These are phyloP conservation scores for Hydrolagus colliei DNA, from an alignment of 2,797 vertebrate species.

Conservation along the genomic window DNA sequence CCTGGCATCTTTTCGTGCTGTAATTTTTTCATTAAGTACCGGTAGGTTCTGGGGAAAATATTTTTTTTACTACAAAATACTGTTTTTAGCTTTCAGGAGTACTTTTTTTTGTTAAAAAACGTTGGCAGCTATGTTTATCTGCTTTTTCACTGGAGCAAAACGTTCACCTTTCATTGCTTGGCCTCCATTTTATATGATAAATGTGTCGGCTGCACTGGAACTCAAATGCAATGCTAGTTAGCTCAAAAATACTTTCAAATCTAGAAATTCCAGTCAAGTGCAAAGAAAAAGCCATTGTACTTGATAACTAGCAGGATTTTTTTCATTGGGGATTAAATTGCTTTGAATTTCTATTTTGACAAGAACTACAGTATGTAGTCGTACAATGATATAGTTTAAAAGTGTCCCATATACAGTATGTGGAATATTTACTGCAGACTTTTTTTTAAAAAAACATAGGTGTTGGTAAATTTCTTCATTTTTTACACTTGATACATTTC, in stretches of 20 bases:
- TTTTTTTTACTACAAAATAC: too few relatives aligned
- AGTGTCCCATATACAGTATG: neutral
- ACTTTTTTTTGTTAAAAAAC: too few relatives aligned
- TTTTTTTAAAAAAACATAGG: neutral
- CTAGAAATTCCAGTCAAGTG: neutral
- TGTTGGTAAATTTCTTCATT: too few relatives aligned
- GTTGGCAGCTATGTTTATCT: neutral
- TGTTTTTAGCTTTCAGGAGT: too few relatives aligned
- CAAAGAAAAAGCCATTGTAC: neutral
- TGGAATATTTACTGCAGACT: neutral
- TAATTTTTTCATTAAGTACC: too few relatives aligned
- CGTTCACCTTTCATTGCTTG: neutral
- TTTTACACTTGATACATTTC: too few relatives aligned
- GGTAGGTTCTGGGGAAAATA: too few relatives aligned
- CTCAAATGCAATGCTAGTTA: neutral
- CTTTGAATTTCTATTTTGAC: neutral
- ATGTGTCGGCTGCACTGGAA: neutral
- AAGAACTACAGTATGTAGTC: neutral
- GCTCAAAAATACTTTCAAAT: neutral
- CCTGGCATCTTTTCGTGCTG: too few relatives aligned
- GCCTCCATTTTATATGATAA: neutral
- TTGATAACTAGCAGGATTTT: neutral
- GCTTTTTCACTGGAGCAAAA: neutral
- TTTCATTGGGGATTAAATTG: neutral
- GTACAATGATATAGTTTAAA: too few relatives aligned